Percentiles rank a stretch among this genome's conserved stretches.
Evolutionary conservation across 2,888 invertebrate species (phyloP).

Genomic region (Lobophora halterata): DNA sequence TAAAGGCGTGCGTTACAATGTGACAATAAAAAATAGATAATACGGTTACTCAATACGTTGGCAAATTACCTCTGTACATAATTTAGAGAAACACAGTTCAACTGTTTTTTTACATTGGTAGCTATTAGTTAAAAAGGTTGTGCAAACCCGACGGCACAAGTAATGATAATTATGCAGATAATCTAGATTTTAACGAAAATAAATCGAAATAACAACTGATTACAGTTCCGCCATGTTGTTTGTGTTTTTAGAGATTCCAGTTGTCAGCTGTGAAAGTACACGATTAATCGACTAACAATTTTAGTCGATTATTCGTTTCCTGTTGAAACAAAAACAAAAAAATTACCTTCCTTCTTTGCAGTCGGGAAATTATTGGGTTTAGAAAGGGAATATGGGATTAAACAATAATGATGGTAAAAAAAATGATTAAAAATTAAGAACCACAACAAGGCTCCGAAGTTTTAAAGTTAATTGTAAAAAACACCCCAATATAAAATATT

Average conservation of each 20-base stretch:
- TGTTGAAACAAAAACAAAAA: too few relatives aligned
- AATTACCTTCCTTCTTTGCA: too few relatives aligned
- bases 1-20: slow-evolving; percentile 46
- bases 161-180: slow-evolving; percentile 18
- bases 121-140: slow-evolving; percentile 8
- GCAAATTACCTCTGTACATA: slow-evolving; percentile 36
- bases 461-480: too few relatives aligned
- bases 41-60: slow-evolving; percentile 43
- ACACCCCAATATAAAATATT: too few relatives aligned
- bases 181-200: slow-evolving; percentile 33
- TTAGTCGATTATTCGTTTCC: slow-evolving; percentile 8
- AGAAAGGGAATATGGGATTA: too few relatives aligned
- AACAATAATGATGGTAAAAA: too few relatives aligned
- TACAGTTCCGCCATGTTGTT: slow-evolving; percentile 73
- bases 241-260: slow-evolving; percentile 31
- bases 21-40: slow-evolving; percentile 47
- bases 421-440: too few relatives aligned
- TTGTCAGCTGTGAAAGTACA: neutral
- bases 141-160: slow-evolving; percentile 14
- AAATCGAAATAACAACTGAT: slow-evolving; percentile 49
- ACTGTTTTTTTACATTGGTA: slow-evolving; percentile 5
- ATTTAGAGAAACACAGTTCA: slow-evolving; percentile 4
- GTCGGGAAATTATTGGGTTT: too few relatives aligned
- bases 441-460: too few relatives aligned
- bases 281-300: slow-evolving; percentile 6